These are phyloP conservation scores for Cyanistes caeruleus DNA, from an alignment of 2,113 vertebrate genomes.

Conservation along the genomic window DNA sequence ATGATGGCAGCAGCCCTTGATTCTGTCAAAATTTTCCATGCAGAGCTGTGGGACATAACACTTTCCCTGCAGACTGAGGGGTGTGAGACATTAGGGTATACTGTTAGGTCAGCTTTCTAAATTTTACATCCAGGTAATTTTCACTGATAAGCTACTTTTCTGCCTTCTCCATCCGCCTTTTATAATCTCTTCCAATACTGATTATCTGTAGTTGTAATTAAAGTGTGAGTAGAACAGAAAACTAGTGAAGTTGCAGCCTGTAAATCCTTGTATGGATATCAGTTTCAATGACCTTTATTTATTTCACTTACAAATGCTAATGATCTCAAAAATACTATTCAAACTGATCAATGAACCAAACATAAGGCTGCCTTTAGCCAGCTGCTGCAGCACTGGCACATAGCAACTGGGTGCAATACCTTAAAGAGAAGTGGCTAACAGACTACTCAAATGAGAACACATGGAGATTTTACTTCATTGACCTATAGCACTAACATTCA, in stretches of 20 bases:
- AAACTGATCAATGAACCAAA: neutral
- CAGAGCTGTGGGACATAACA: neutral
- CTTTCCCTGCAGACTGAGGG: neutral
- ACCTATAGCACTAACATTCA: neutral
- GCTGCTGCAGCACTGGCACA: neutral
- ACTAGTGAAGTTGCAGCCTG: neutral
- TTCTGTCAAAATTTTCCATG: neutral
- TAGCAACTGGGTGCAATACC: neutral
- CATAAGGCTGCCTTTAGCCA: neutral
- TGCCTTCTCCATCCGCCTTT: neutral
- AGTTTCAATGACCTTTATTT: neutral
- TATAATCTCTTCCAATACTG: neutral
- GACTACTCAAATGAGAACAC: neutral
- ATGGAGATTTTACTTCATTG: neutral
- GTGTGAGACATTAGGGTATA: neutral
- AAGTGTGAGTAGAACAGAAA: neutral
- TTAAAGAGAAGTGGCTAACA: neutral
- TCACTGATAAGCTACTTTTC: neutral
- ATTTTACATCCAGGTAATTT: neutral
- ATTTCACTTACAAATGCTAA: neutral
- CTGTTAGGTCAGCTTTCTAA: neutral
- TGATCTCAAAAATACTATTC: neutral
- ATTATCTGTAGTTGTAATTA: neutral
- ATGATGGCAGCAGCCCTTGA: conserved; percentile 2
- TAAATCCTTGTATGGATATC: neutral